These are phyloP conservation scores for Heterotilapia buettikoferi DNA, from an alignment of 2,113 vertebrate species.

Conservation along the genomic window DNA sequence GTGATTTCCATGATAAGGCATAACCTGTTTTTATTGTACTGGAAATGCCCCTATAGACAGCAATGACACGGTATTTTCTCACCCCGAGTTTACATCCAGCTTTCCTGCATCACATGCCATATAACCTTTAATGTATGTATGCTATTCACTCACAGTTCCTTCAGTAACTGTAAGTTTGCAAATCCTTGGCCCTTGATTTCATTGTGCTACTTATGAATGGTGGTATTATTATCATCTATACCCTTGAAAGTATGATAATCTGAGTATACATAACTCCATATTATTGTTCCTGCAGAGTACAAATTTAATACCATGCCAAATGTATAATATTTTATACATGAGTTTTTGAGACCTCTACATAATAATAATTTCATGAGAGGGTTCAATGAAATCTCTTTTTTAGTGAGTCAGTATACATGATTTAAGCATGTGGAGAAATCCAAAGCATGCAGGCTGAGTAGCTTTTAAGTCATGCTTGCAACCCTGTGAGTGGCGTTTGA, in stretches of 20 bases:
- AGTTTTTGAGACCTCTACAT: not conserved
- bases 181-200: not conserved
- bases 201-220: not conserved
- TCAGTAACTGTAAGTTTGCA: not conserved
- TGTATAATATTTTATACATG: not conserved
- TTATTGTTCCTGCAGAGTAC: not conserved
- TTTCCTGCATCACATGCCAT: not conserved
- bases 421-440: not conserved
- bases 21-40: not conserved
- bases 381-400: not conserved
- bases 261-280: not conserved
- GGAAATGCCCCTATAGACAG: not conserved
- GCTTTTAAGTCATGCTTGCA: not conserved
- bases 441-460: not conserved
- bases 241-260: not conserved
- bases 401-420: not conserved
- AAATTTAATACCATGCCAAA: not conserved
- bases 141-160: not conserved
- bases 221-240: not conserved
- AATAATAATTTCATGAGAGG: not conserved
- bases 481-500: not conserved
- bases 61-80: not conserved
- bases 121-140: not conserved
- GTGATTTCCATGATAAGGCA: not conserved
- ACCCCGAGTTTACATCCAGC: not conserved